Evolutionary conservation across 1,140 invertebrate species (phyloP).

Genomic region (Zaprionus lachaisei): DNA sequence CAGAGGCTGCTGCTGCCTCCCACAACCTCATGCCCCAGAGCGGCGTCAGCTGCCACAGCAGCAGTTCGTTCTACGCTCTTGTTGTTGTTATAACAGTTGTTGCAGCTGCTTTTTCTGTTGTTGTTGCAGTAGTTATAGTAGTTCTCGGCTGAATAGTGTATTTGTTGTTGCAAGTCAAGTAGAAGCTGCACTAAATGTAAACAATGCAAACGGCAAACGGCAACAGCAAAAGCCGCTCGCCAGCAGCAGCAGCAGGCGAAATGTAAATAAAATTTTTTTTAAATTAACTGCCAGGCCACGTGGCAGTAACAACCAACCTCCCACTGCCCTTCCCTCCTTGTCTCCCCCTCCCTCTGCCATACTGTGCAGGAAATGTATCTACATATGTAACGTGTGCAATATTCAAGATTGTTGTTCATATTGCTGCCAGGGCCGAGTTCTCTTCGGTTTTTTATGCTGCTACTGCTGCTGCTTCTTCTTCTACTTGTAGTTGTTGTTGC

Average conservation of each 20-base stretch:
- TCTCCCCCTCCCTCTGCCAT: slow-evolving; percentile 4
- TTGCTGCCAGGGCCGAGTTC: slow-evolving; percentile 59
- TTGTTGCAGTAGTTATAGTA: slow-evolving; percentile 34
- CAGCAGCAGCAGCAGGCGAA: slow-evolving; percentile 64
- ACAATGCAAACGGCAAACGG: slow-evolving; percentile 64
- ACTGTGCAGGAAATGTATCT: slow-evolving; percentile 77
- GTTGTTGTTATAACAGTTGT: slow-evolving; percentile 25
- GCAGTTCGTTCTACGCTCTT: background rate
- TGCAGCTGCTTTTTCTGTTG: background rate
- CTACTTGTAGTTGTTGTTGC: slow-evolving; percentile 21
- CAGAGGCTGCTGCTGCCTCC: slow-evolving; percentile 45
- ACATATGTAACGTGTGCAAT: slow-evolving; percentile 76
- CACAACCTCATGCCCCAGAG: slow-evolving; percentile 31
- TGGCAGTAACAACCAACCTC: slow-evolving; percentile 36
- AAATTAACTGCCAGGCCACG: slow-evolving; percentile 76
- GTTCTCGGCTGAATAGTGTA: background rate
- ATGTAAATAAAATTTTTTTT: slow-evolving; percentile 77
- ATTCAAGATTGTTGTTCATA: slow-evolving; percentile 82
- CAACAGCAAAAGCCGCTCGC: slow-evolving; percentile 39
- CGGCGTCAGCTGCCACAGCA: slow-evolving; percentile 61
- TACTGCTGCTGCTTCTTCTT: slow-evolving; percentile 24
- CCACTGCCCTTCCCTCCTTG: background rate
- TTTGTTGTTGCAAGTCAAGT: slow-evolving; percentile 74
- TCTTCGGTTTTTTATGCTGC: slow-evolving; percentile 38
- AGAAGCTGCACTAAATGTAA: slow-evolving; percentile 77